Base-by-base conservation (phyloP, 1,140 invertebrate genomes). In the Drosophila pachea region DNA sequence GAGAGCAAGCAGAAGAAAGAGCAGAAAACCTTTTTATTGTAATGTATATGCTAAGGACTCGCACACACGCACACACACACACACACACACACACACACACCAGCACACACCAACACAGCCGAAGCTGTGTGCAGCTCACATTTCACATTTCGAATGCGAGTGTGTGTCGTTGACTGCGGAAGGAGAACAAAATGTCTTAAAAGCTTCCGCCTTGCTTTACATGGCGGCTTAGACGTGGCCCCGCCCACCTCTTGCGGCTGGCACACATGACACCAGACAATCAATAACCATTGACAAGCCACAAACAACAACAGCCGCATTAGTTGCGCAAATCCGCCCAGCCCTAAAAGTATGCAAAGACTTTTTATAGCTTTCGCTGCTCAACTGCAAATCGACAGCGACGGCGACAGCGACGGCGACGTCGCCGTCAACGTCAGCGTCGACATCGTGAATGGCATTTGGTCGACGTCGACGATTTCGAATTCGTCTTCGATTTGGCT, bases 271-370 rank as follows among this genome's bases (percentile, higher is more conserved):
- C 73, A 81, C 77, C 77, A 81, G 77, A 81, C 77, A 81, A 81
- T 81, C 77, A 81, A 81, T 81, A 81, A 81, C 77, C 77, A 81
- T 81, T 81, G 77, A 81, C 77, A 81, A 76, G 76, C 77, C 73
- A 81, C 77, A 81, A 76, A 73, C 60, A 73, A 67, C 52, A 68
- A 68, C 52, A 73, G 53, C 32, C 68, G 72, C 78, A 79, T 79
- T 79, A 79, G 76, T 79, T 79, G 67, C 48, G 76, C 67, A 73
- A 71, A 75, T 79, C 68, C 68, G 73, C 71, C 22, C 77, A 62
- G 14, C 58, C 49, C 60, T 60, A 45, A 73, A 79, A 81, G 77
- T 67, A 67, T 76, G 77, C 69, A 55, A 73, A 68, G 67, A 59
- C 68, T 50, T 58, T 49, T 67, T 59, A 74, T 71, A 74, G 68